Evolutionary conservation across 2,888 invertebrate species (phyloP).

Genomic region (Xylota sylvarum): DNA sequence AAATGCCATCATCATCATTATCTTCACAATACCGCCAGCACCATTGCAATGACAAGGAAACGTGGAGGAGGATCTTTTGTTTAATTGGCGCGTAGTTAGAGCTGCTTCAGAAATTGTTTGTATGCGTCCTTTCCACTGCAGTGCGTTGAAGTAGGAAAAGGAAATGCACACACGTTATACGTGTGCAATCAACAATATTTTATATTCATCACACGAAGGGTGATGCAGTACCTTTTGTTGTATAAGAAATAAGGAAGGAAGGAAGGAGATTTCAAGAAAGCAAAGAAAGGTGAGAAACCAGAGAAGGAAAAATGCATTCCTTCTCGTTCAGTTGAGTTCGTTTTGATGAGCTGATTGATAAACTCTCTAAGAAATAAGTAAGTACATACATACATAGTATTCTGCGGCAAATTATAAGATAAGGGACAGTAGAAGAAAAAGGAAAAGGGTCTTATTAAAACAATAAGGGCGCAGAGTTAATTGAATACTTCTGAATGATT

Average conservation of each 20-base stretch:
- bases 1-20: constrained; percentile 62
- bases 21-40: constrained; percentile 29
- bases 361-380: neutral
- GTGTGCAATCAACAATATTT: constrained; percentile 61
- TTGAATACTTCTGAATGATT: neutral
- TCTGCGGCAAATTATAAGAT: neutral
- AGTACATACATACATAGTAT: no score
- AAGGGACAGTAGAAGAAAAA: neutral
- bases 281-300: neutral
- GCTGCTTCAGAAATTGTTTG: constrained; percentile 24
- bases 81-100: constrained; percentile 46
- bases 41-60: constrained; percentile 32
- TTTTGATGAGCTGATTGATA: constrained; percentile 8
- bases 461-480: neutral
- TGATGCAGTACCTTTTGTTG: constrained; percentile 27
- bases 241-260: neutral
- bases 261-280: constrained; percentile 5
- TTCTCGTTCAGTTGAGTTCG: neutral
- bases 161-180: constrained; percentile 62
- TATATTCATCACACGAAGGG: constrained; percentile 57
- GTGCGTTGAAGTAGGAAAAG: constrained; percentile 11
- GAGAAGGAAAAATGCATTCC: neutral
- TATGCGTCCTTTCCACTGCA: constrained; percentile 25
- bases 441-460: constrained; percentile 3
- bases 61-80: constrained; percentile 69